phyloP scores from a whole-genome alignment of 1,140 invertebrate genomes.

The Neodiprion pinetum region DNA sequence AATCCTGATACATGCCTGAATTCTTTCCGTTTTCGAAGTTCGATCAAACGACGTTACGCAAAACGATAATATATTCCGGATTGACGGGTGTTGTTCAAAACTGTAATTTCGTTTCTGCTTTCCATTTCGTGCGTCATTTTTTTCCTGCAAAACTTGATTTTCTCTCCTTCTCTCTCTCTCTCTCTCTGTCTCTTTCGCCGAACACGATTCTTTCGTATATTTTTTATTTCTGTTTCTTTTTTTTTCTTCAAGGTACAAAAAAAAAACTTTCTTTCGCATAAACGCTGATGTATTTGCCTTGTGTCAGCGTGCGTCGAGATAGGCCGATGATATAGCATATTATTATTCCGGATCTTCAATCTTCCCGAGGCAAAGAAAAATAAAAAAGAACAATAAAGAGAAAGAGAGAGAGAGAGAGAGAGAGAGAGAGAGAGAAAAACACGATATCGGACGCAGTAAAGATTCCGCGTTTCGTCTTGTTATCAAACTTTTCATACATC shows the following conservation, averaged over 20 bases:
- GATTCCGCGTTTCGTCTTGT: no score
- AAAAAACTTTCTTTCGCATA: not conserved
- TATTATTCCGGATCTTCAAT: no score
- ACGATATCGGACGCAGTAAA: no score
- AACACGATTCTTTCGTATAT: not conserved
- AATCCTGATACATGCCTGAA: no score
- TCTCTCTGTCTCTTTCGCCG: not conserved
- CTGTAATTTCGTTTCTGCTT: not conserved
- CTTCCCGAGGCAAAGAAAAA: not conserved
- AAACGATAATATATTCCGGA: no score
- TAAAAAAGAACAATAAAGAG: not conserved
- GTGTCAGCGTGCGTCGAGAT: not conserved
- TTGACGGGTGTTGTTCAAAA: not conserved
- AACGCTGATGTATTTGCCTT: not conserved
- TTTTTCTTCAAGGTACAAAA: not conserved
- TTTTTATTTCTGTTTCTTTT: not conserved
- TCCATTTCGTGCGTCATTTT: no score
- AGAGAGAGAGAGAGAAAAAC: not conserved
- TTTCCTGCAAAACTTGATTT: no score
- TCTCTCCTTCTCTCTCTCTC: no score
- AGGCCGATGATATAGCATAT: no score
- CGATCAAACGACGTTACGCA: no score
- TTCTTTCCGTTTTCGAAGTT: no score
- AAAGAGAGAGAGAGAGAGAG: constrained; percentile 9
- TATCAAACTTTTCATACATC: no score